A percentile compares a stretch with the other conserved stretches of the same genome.
These are phyloP conservation scores for Frankliniella fusca DNA, from an alignment of 2,888 invertebrate species.

Conservation along the genomic window DNA sequence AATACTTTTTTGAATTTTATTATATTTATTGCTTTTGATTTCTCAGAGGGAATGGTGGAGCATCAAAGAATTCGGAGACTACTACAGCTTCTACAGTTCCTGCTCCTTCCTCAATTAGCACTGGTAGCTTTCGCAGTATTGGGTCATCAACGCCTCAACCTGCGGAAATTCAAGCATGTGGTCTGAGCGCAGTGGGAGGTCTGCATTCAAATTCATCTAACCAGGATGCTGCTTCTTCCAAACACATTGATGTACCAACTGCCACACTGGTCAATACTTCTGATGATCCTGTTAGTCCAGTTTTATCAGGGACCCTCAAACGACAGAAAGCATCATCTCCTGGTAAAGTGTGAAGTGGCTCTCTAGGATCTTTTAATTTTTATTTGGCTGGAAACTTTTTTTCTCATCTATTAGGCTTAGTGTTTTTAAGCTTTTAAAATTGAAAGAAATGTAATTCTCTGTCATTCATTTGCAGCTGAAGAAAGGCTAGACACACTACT, in stretches of 20 bases:
- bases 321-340: constrained; percentile 30
- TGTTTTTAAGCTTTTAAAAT: background rate
- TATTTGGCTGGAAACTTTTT: background rate
- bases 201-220: background rate
- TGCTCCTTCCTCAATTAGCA: constrained; percentile 39
- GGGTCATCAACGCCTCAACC: constrained; percentile 30
- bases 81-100: constrained; percentile 45
- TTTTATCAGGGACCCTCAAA: constrained; percentile 33
- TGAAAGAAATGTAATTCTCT: constrained; percentile 29
- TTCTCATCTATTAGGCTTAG: background rate
- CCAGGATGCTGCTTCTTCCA: background rate
- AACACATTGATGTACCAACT: constrained; percentile 7
- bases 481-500: constrained; percentile 67
- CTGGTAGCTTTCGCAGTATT: constrained; percentile 34
- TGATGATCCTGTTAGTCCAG: constrained; percentile 6
- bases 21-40: background rate
- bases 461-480: constrained; percentile 49
- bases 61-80: constrained; percentile 31
- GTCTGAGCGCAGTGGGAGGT: background rate
- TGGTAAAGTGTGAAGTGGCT: constrained; percentile 7
- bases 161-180: background rate
- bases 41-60: constrained; percentile 16
- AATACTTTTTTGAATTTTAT: background rate
- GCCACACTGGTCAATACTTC: constrained; percentile 28
- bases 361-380: background rate